Evolutionary conservation across 2,113 vertebrate species (phyloP).

Genomic region (Mohoua ochrocephala): DNA sequence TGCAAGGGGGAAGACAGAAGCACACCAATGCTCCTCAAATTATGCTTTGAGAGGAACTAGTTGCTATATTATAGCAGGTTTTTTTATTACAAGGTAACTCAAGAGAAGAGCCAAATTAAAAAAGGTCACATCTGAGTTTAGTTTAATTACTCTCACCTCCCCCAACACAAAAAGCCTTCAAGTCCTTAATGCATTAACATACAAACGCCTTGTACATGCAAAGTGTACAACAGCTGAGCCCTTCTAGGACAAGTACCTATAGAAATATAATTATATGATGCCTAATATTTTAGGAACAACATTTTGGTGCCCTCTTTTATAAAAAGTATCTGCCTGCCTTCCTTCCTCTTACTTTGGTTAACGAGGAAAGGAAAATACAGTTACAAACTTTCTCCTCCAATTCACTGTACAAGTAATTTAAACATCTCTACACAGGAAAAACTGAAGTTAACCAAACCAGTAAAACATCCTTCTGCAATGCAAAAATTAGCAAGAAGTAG

Average conservation of each 20-base stretch:
- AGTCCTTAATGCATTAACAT: conserved; percentile 23
- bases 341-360: conserved; percentile 14
- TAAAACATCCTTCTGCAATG: neutral
- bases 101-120: neutral
- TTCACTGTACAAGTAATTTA: neutral
- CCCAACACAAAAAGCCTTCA: neutral
- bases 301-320: conserved; percentile 57
- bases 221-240: conserved; percentile 49
- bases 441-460: neutral
- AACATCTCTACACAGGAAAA: neutral
- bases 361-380: conserved; percentile 43
- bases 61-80: neutral
- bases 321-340: conserved; percentile 50
- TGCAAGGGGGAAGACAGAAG: neutral
- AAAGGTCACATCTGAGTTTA: neutral
- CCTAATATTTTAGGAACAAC: conserved; percentile 64
- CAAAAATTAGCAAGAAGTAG: neutral
- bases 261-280: conserved; percentile 45
- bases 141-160: neutral
- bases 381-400: neutral
- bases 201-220: conserved; percentile 34
- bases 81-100: neutral
- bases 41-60: neutral
- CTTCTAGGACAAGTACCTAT: conserved; percentile 45
- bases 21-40: neutral